phyloP scores from a whole-genome alignment of 2,888 invertebrate species.

The Mesorhabditis spiculigera region DNA sequence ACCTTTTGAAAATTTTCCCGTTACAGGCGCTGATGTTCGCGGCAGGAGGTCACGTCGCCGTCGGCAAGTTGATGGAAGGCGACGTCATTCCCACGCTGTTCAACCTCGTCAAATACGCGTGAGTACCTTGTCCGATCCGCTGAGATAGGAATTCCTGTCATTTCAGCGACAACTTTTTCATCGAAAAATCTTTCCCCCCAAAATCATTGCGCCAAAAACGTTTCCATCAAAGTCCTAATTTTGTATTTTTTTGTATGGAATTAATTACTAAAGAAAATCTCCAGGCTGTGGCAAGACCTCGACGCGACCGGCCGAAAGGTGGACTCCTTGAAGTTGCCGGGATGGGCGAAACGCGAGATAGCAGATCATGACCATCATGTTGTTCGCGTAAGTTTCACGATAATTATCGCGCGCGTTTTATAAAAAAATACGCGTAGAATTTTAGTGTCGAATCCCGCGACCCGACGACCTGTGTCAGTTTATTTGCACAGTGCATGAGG shows the following conservation, averaged over 20 bases:
- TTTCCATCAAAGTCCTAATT: too few species aligned
- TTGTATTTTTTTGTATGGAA: constrained; percentile 20
- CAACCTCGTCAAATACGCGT: constrained; percentile 67
- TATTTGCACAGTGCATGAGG: constrained; percentile 84
- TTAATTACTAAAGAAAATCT: neutral
- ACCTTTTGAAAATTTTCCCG: too few species aligned
- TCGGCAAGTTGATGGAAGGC: constrained; percentile 71
- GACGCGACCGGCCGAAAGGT: constrained; percentile 61
- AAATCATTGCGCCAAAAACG: too few species aligned
- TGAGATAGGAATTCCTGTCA: too few species aligned
- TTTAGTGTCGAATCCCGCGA: constrained; percentile 89
- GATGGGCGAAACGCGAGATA: constrained; percentile 63
- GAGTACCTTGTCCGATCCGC: neutral
- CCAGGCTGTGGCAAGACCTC: constrained; percentile 62
- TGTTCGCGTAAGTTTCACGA: constrained; percentile 72
- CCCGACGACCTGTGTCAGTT: constrained; percentile 81
- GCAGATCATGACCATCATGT: constrained; percentile 68
- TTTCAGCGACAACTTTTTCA: too few species aligned
- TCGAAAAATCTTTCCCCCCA: too few species aligned
- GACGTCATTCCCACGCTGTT: constrained; percentile 75
- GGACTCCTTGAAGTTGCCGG: constrained; percentile 79
- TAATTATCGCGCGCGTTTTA: neutral
- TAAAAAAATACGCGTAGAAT: constrained; percentile 9
- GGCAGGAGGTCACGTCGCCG: constrained; percentile 73
- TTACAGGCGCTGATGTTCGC: constrained; percentile 77